phyloP scores from a whole-genome alignment of 2,113 vertebrate species.

The Petromus typicus region DNA sequence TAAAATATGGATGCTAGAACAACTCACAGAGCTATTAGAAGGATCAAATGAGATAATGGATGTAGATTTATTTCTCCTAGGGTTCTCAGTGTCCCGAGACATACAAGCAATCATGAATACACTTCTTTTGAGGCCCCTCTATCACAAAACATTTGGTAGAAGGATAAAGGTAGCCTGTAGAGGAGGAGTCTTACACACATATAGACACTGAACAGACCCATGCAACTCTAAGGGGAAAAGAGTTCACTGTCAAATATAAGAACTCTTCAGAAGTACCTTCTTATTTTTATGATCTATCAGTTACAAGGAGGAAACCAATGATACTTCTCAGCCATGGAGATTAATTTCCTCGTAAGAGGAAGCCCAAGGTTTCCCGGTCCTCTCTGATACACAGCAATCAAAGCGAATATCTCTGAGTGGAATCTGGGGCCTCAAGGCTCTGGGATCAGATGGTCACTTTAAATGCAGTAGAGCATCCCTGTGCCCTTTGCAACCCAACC shows the following conservation, averaged over 20 bases:
- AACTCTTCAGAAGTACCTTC: neutral
- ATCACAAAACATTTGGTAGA: neutral
- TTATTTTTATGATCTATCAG: neutral
- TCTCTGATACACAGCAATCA: neutral
- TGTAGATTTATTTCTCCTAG: neutral
- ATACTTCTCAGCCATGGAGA: neutral
- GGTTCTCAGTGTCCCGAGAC: neutral
- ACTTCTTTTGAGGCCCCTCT: neutral
- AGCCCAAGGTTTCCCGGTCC: neutral
- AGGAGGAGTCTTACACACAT: neutral
- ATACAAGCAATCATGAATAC: neutral
- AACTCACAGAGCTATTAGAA: neutral
- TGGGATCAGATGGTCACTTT: neutral
- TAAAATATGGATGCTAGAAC: neutral
- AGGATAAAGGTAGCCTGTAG: neutral
- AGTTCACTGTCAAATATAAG: neutral
- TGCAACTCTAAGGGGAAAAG: neutral
- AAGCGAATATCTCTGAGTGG: neutral
- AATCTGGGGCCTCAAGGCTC: neutral
- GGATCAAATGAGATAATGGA: neutral
- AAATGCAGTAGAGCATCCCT: neutral
- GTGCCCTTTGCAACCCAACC: neutral
- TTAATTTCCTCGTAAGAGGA: neutral
- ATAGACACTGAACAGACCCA: neutral
- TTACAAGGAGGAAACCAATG: neutral